Percentiles rank a stretch among this genome's conserved stretches.
These are phyloP conservation scores for Ceratotherium simum DNA, from an alignment of 2,113 vertebrate genomes.

Conservation along the genomic window DNA sequence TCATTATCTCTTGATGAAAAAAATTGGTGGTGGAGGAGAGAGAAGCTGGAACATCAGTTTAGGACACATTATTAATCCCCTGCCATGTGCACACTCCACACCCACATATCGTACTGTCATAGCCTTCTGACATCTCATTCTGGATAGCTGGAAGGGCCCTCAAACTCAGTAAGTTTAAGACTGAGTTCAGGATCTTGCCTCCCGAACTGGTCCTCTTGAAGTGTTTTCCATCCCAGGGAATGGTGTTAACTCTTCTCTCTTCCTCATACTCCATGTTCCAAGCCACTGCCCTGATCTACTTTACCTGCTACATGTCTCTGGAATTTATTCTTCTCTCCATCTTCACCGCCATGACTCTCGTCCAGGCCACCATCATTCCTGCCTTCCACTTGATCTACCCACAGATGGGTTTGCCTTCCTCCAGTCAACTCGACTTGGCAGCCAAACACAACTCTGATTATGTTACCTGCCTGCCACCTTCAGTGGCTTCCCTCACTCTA, in stretches of 20 bases:
- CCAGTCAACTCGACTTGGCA: not conserved
- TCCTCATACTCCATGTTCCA: not conserved
- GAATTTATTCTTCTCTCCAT: not conserved
- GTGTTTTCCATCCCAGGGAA: not conserved
- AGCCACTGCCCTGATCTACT: not conserved
- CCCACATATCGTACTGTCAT: not conserved
- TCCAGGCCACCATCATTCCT: not conserved
- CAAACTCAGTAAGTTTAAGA: not conserved
- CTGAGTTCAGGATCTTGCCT: not conserved
- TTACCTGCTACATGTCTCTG: not conserved
- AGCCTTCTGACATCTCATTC: not conserved
- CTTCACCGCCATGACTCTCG: not conserved
- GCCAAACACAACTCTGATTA: not conserved
- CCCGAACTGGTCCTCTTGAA: not conserved
- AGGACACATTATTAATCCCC: not conserved
- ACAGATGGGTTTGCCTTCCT: not conserved
- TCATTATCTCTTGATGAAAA: slow-evolving; percentile 51
- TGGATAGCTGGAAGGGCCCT: not conserved
- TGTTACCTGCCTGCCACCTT: not conserved
- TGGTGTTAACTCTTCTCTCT: not conserved
- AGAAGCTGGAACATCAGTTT: not conserved
- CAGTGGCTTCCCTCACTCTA: not conserved
- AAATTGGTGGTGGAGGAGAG: not conserved
- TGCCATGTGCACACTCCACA: not conserved
- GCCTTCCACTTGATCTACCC: not conserved